Conservation (phyloP, 2,113 vertebrate species). For the Heterochromis multidens region DNA sequence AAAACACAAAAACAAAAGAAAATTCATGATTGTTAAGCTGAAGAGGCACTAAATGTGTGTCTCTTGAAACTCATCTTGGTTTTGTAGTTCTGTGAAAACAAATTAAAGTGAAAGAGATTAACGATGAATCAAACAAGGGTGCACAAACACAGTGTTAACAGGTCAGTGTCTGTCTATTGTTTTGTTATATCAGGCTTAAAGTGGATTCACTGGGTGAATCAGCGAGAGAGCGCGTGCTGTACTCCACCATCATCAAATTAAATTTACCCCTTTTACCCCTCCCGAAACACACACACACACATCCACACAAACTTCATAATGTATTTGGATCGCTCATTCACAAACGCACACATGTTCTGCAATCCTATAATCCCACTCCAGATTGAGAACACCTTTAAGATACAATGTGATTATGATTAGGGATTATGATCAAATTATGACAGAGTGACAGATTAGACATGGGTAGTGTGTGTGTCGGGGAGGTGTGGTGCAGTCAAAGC, state of each 20-base stretch:
- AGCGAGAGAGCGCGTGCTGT: not conserved
- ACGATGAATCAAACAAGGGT: not conserved
- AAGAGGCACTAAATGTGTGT: not conserved
- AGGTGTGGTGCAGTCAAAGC: not conserved
- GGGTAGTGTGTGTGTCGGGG: not conserved
- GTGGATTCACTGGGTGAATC: slow-evolving; percentile 44
- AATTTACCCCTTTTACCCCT: slow-evolving; percentile 27
- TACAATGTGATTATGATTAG: slow-evolving; percentile 72
- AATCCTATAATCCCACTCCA: slow-evolving; percentile 77
- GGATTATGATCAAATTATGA: slow-evolving; percentile 70
- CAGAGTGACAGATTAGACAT: slow-evolving; percentile 63
- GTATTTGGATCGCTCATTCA: slow-evolving; percentile 54
- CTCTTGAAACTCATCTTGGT: not conserved
- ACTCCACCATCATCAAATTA: slow-evolving; percentile 67
- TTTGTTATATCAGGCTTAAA: slow-evolving; percentile 50
- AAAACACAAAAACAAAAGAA: not conserved
- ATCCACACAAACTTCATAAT: not conserved
- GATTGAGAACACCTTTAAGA: slow-evolving; percentile 82
- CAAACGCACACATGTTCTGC: slow-evolving; percentile 46
- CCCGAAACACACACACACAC: not conserved
- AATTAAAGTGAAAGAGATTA: slow-evolving; percentile 59
- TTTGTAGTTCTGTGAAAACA: slow-evolving; percentile 26
- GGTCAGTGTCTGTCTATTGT: slow-evolving; percentile 55
- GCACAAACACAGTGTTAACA: slow-evolving; percentile 22
- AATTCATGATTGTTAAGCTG: not conserved